Base-by-base conservation (phyloP, 2,888 invertebrate species). In the Ellobium chinense region DNA sequence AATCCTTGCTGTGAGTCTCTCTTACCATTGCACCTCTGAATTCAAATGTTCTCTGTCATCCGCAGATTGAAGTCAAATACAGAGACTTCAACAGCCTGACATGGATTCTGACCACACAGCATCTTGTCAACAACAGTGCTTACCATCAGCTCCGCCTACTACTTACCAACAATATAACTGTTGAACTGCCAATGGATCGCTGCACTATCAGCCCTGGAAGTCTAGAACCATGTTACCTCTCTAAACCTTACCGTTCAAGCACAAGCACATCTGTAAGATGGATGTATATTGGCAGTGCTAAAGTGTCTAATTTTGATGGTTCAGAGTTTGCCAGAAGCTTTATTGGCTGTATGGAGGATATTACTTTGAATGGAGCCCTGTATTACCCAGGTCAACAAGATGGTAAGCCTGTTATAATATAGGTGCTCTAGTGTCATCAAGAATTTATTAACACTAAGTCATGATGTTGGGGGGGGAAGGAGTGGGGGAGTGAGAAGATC, bases 331-430 rank as follows among this genome's bases (percentile, higher is more conserved):
- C 68, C 21, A 9, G 4, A 1, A 39, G 37, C 27, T 80, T 34
- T 73, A 96, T 97, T 18, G 98, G 98, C 9, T 99, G 98, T 93
- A 96, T 97, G 93, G 96, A 88, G 62, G 98, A 99, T 91, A 96
- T 98, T 37, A 95, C 96, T 56, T 29, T 79, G 31, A 73, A 77
- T 83, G 27, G 56, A 56, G 29, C 24, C 3, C 46, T 86, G 78
- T 88, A 94, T 95, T 82, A 83, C 7, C 83, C 83, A 1, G 80
- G 83, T 21, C 68, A 56, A 14, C 60, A 21, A 27, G 31, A 21
- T 56, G 77, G 77, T 77, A 36, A 2, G 63, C 29, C 24, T 65
- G 24, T 60, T 27, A 3, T n/a, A n/a, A n/a, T n/a, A n/a, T n/a
- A n/a, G n/a, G n/a, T n/a, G n/a, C n/a, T n/a, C n/a, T n/a, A n/a